These are phyloP conservation scores for Ondatra zibethicus DNA, from an alignment of 2,113 vertebrate genomes.

Conservation along the genomic window DNA sequence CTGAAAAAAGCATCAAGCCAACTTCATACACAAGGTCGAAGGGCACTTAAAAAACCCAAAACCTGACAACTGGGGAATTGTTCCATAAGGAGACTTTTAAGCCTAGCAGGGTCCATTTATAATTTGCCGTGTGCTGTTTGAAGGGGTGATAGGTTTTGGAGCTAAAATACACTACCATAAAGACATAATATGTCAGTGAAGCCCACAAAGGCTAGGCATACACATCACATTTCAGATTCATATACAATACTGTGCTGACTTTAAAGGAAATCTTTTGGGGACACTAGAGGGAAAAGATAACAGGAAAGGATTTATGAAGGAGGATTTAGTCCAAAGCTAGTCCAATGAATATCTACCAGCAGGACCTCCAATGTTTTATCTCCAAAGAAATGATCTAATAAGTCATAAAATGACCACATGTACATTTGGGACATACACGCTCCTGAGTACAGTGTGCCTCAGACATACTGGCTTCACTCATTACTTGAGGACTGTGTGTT, in stretches of 20 bases:
- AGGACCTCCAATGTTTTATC: conserved; percentile 24
- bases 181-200: conserved; percentile 37
- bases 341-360: conserved; percentile 24
- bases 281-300: conserved; percentile 31
- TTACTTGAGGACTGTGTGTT: conserved; percentile 60
- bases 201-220: conserved; percentile 54
- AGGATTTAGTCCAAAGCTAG: conserved; percentile 12
- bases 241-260: conserved; percentile 1
- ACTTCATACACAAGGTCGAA: neutral
- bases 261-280: conserved; percentile 41
- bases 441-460: conserved; percentile 27
- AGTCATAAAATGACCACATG: conserved; percentile 51
- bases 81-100: conserved; percentile 49
- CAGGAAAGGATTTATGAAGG: conserved; percentile 28
- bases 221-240: conserved; percentile 59
- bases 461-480: conserved; percentile 34
- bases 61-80: neutral
- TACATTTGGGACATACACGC: neutral
- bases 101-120: conserved; percentile 59
- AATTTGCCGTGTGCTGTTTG: conserved; percentile 30
- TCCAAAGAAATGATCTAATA: conserved; percentile 46
- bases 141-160: neutral
- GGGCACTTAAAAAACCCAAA: neutral
- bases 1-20: conserved; percentile 47
- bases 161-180: conserved; percentile 17